Evolutionary conservation across 2,113 vertebrate species (phyloP).

Genomic region (Guaruba guarouba): DNA sequence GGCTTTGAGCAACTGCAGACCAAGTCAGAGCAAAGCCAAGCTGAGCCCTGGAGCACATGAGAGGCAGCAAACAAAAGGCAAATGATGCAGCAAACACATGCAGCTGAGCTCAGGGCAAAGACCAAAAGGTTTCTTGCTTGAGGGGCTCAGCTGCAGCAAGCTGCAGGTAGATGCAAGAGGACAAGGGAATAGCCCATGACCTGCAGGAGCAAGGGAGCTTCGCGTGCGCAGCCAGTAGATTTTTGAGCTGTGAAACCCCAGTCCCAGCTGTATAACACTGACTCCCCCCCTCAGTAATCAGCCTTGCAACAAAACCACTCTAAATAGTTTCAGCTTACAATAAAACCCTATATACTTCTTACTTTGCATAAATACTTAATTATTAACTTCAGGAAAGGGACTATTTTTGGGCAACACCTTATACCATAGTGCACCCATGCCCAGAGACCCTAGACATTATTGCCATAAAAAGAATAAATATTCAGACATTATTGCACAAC

Average conservation of each 20-base stretch:
- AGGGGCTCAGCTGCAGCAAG: not conserved
- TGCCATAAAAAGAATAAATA: not conserved
- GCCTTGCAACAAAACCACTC: not conserved
- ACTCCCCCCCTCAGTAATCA: not conserved
- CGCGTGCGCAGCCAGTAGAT: rapidly evolving
- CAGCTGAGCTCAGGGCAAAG: slow-evolving; percentile 9
- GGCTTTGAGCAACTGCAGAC: not conserved
- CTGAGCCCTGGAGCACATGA: rapidly evolving
- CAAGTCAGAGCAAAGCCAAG: not conserved
- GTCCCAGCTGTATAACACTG: not conserved
- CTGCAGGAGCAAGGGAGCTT: not conserved
- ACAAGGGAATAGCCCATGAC: not conserved
- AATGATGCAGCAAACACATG: not conserved
- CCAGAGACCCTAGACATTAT: not conserved
- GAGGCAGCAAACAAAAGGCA: not conserved
- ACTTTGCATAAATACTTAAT: not conserved
- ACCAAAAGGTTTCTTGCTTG: not conserved
- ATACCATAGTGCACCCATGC: not conserved
- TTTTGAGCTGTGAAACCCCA: not conserved
- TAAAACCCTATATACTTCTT: not conserved
- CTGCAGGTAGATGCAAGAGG: not conserved
- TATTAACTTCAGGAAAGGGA: not conserved
- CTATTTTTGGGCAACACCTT: not conserved
- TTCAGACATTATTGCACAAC: not conserved
- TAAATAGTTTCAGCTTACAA: not conserved